Conservation (phyloP, 2,797 vertebrate species). For the Pseudochirops corinnae region DNA sequence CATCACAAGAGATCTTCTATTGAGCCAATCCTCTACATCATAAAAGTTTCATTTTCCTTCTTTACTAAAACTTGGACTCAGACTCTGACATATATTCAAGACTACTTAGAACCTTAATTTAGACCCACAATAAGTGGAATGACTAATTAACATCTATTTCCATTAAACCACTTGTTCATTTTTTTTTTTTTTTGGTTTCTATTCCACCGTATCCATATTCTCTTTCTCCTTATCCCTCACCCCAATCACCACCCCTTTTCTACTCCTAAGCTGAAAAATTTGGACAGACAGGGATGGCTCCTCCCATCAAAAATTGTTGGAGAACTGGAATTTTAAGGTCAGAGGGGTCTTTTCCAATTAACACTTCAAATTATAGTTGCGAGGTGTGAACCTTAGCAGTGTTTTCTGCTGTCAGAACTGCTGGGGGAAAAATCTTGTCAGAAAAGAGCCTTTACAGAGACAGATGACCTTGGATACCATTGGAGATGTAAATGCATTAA, state of each 20-base stretch:
- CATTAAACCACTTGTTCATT: background rate
- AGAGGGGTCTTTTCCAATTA: slow-evolving; percentile 78
- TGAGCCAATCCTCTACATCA: background rate
- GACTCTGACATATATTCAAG: background rate
- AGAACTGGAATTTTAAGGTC: slow-evolving; percentile 73
- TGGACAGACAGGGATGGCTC: background rate
- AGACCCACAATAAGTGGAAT: background rate
- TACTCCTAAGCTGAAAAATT: background rate
- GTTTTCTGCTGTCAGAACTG: slow-evolving; percentile 67
- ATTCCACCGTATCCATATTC: background rate
- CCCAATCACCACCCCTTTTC: background rate
- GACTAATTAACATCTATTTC: slow-evolving; percentile 27
- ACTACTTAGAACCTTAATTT: slow-evolving; percentile 12
- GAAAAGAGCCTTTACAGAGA: slow-evolving; percentile 71
- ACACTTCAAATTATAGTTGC: slow-evolving; percentile 80
- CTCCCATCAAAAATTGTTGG: slow-evolving; percentile 40
- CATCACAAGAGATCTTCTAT: background rate
- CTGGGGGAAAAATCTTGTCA: slow-evolving; percentile 64
- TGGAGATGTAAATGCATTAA: slow-evolving; percentile 76
- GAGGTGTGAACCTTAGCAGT: slow-evolving; percentile 67
- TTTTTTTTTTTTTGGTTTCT: background rate
- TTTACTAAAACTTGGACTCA: background rate
- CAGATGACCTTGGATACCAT: slow-evolving; percentile 70
- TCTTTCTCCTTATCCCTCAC: background rate
- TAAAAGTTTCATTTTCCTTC: background rate